Percentiles rank a stretch among this genome's conserved stretches.
These are phyloP conservation scores for Metalampra italica DNA, from an alignment of 2,888 invertebrate species.

Conservation along the genomic window DNA sequence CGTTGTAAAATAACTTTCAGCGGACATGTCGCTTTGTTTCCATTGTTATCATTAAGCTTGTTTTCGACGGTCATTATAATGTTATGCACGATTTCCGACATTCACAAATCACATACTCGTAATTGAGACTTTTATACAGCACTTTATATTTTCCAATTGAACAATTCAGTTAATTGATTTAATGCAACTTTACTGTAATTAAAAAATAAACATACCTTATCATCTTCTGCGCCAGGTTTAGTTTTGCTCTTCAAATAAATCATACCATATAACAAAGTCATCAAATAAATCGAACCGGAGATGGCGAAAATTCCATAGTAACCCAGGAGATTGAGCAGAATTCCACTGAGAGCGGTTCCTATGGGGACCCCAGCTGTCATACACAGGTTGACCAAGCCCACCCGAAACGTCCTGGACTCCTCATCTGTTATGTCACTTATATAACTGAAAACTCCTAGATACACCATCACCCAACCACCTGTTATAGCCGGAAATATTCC, in stretches of 20 bases:
- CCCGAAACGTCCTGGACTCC: slow-evolving; percentile 76
- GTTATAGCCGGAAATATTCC: slow-evolving; percentile 73
- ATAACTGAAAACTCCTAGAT: slow-evolving; percentile 80
- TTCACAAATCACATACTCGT: too few species aligned
- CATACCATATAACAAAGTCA: slow-evolving; percentile 58
- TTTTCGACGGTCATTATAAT: too few species aligned
- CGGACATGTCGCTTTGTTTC: too few species aligned
- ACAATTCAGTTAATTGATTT: too few species aligned
- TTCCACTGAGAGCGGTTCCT: slow-evolving; percentile 76
- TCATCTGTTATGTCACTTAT: slow-evolving; percentile 78
- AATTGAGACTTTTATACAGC: too few species aligned
- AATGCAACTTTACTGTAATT: too few species aligned
- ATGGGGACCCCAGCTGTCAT: slow-evolving; percentile 77
- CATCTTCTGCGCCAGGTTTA: slow-evolving; percentile 36
- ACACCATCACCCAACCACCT: slow-evolving; percentile 76
- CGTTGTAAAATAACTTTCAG: not conserved
- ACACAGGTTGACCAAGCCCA: slow-evolving; percentile 79
- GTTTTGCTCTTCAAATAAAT: slow-evolving; percentile 51
- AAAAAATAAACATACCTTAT: slow-evolving; percentile 32
- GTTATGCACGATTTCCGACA: too few species aligned
- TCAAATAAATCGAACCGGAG: slow-evolving; percentile 53
- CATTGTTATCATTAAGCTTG: too few species aligned
- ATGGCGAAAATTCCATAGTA: slow-evolving; percentile 63
- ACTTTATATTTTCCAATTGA: too few species aligned
- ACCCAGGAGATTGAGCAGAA: slow-evolving; percentile 57